A percentile compares a stretch with the other conserved stretches of the same genome.
These are phyloP conservation scores for Lepilemur ruficaudatus DNA, from an alignment of 2,797 vertebrate species.

Conservation along the genomic window DNA sequence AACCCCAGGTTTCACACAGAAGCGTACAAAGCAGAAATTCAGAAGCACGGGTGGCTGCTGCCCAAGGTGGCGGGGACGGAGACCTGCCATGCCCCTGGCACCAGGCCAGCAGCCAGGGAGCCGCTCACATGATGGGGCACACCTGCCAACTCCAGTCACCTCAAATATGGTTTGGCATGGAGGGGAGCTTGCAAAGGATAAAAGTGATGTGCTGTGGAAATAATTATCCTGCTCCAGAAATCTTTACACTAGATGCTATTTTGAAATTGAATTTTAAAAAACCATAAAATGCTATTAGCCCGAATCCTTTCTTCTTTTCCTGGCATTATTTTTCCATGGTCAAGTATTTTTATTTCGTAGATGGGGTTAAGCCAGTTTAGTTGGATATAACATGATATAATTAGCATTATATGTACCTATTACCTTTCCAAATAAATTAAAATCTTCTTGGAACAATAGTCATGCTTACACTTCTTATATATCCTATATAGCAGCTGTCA, in stretches of 20 bases:
- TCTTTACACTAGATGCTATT: neutral
- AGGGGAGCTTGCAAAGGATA: neutral
- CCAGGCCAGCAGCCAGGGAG: neutral
- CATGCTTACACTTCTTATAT: neutral
- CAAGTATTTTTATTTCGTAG: neutral
- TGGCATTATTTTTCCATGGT: neutral
- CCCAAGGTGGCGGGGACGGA: neutral
- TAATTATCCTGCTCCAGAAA: neutral
- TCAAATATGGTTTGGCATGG: fast-evolving
- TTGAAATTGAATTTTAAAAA: neutral
- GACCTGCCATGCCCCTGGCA: fast-evolving
- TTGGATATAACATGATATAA: neutral
- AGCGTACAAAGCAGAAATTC: neutral
- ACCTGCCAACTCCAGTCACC: too few relatives aligned
- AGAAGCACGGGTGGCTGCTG: fast-evolving
- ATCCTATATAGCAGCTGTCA: neutral
- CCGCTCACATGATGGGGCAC: neutral
- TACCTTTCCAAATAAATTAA: neutral
- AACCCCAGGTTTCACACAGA: too few relatives aligned
- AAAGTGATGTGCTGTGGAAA: neutral
- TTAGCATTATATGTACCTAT: neutral
- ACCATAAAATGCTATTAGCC: neutral
- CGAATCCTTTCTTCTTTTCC: neutral
- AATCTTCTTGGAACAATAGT: neutral
- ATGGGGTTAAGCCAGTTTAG: neutral